Conservation (phyloP, 2,888 invertebrate genomes). For the Buathra laborator region DNA sequence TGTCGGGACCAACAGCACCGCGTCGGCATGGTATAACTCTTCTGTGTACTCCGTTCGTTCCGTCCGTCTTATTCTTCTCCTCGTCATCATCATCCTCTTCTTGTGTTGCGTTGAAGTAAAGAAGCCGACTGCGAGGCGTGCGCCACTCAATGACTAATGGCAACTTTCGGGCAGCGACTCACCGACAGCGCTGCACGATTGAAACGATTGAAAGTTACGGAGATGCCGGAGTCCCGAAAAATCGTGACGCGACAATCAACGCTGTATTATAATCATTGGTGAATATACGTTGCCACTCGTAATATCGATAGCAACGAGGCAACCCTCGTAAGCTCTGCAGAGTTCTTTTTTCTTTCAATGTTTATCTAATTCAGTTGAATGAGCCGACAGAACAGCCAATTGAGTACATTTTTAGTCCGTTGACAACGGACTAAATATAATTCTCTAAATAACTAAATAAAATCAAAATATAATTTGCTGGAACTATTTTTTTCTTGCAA, state of each 20-base stretch:
- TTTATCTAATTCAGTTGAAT: no score
- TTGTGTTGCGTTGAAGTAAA: conserved; percentile 63
- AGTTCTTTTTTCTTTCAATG: no score
- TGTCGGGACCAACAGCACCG: conserved; percentile 48
- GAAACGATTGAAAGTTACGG: conserved; percentile 45
- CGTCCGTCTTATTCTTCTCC: conserved; percentile 56
- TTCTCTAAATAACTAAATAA: no score
- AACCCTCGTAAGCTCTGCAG: background rate
- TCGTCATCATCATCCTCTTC: conserved; percentile 67
- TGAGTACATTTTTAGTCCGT: background rate
- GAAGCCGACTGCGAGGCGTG: conserved; percentile 68
- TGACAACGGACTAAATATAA: no score
- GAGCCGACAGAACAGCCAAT: background rate
- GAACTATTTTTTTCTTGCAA: background rate
- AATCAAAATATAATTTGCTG: background rate
- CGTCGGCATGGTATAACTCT: conserved; percentile 46
- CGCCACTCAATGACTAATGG: conserved; percentile 73
- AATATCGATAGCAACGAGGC: conserved; percentile 15
- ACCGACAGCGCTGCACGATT: conserved; percentile 54
- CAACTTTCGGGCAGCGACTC: conserved; percentile 46
- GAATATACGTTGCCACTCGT: conserved; percentile 39
- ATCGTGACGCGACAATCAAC: conserved; percentile 69
- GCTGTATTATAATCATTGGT: conserved; percentile 63
- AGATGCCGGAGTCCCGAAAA: conserved; percentile 40
- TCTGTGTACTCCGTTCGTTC: conserved; percentile 45